Evolutionary conservation across 2,797 vertebrate genomes (phyloP), one percentile per base, ranked within the genome.

Genomic region (Sparus aurata): DNA sequence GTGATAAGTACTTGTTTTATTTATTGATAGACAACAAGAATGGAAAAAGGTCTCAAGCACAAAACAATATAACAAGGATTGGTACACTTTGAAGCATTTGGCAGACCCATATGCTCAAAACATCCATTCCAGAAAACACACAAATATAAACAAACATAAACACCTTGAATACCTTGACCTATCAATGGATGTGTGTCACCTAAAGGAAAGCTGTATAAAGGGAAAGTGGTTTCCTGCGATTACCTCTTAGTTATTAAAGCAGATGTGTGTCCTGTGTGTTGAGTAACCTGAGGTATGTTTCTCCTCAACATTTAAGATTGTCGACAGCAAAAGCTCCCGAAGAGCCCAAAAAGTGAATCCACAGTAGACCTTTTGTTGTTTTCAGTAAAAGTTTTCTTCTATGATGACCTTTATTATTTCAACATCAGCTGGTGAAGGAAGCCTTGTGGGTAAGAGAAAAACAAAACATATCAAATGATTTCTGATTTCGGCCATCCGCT

Each of bases 231-330:
- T 79, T 89, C 75, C 71, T 84, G 71, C 52, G 59, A 47, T 82
- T 69, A 68, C 38, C 41, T 62, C 25, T 5, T 54, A 20, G 23
- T 67, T 70, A 80, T 69, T 46, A 22, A 64, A 87, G 69, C 54
- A 80, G 79, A 70, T 67, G 64, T 76, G 20, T 58, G 60, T 68
- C 73, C 61, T 82, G 73, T 30, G 57, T 80, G 53, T 66, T 7
- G 69, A 84, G 73, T 68, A 66, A 83, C 85, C 85, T 86, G 88
- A 92, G 86, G 70, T 77, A 52, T 71, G 75, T 58, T 64, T 84
- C 61, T 84, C 47, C 69, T 84, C 69, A 77, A 89, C 84, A 88
- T 81, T 45, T 63, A 23, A 67, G 92, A 94, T 94, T 93, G 92
- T 93, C 92, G 50, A 79, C 82, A 87, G 91, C 92, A 84, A 86